Evolutionary conservation across 2,113 vertebrate genomes (phyloP).

Genomic region (Puffinus mauretanicus): DNA sequence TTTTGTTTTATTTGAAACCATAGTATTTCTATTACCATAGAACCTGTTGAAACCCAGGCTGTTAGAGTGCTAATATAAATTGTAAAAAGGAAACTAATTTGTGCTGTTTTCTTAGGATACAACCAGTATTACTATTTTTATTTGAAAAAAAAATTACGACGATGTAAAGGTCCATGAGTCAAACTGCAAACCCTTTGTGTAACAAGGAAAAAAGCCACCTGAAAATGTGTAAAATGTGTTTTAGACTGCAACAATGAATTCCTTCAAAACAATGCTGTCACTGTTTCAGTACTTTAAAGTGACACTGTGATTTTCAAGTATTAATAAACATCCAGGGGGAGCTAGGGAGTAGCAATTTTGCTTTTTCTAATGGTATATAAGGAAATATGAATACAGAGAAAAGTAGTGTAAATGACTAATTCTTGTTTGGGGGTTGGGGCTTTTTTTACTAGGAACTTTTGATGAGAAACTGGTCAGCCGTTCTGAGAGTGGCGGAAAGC

Average conservation of each 20-base stretch:
- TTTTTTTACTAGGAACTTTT: constrained; percentile 67
- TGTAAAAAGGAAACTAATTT: constrained; percentile 24
- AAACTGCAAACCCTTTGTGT: background rate
- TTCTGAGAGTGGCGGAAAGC: constrained; percentile 66
- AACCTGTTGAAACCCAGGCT: constrained; percentile 23
- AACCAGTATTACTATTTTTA: background rate
- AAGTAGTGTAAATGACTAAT: constrained; percentile 50
- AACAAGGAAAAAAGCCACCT: background rate
- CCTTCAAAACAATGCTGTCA: constrained; percentile 65
- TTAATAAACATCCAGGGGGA: constrained; percentile 75
- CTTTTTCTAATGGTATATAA: constrained; percentile 41
- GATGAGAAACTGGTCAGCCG: constrained; percentile 67
- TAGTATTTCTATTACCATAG: background rate
- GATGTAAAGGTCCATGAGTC: background rate
- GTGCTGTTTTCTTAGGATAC: background rate
- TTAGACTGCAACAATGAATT: background rate
- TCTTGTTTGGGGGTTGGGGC: constrained; percentile 2
- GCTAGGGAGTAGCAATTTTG: constrained; percentile 74
- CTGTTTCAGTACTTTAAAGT: constrained; percentile 51
- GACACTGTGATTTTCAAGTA: constrained; percentile 48
- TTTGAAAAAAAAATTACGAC: background rate
- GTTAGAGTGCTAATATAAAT: background rate
- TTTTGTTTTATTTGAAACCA: background rate
- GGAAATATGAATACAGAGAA: constrained; percentile 42
- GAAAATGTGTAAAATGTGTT: background rate